A percentile compares a stretch with the other conserved stretches of the same genome.
Conservation (phyloP, 1,140 invertebrate species). For the Oryctes rhinoceros region DNA sequence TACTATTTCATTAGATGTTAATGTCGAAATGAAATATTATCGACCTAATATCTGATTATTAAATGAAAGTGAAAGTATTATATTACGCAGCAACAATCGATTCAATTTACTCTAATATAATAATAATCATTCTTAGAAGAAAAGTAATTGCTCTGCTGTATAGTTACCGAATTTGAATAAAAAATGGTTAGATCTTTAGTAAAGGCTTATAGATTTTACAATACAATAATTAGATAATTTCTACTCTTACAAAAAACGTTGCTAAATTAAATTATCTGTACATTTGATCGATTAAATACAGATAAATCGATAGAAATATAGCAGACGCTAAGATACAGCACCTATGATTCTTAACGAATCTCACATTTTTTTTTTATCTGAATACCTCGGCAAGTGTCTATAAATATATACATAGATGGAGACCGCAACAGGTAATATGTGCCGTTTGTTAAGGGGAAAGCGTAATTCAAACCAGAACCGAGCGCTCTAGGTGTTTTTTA, state of each 20-base stretch:
- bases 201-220: neutral
- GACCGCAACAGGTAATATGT: slow-evolving; percentile 3
- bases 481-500: slow-evolving; percentile 12
- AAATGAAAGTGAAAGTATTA: slow-evolving; percentile 8
- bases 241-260: neutral
- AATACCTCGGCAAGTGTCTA: neutral
- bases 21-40: no score
- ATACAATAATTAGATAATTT: neutral
- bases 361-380: neutral
- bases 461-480: neutral
- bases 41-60: neutral
- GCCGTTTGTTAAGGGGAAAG: slow-evolving; percentile 7
- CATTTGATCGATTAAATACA: neutral
- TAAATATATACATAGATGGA: neutral
- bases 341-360: neutral
- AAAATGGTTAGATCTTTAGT: neutral
- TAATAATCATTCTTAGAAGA: neutral
- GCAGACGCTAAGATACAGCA: neutral
- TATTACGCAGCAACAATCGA: neutral
- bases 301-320: neutral
- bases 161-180: neutral
- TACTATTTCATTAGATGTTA: no score
- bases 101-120: neutral
- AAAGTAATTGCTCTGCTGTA: neutral
- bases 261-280: neutral